Evolutionary conservation across 2,888 invertebrate species (phyloP).

Genomic region (Apamea sordens): DNA sequence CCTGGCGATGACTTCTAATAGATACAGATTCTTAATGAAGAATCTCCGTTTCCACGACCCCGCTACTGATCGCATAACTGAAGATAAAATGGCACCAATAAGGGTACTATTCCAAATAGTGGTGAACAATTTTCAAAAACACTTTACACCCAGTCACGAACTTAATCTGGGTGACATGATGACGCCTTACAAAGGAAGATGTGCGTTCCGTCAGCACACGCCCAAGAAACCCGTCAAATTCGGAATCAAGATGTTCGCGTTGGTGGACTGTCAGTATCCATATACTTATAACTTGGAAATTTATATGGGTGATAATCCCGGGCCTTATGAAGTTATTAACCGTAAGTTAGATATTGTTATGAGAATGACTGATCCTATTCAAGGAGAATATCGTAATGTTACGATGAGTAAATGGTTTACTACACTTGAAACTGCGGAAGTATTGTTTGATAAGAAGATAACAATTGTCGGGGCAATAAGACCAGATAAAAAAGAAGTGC

Average conservation of each 20-base stretch:
- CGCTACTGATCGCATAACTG: constrained; percentile 14
- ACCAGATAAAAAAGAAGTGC: constrained; percentile 51
- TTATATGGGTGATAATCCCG: constrained; percentile 52
- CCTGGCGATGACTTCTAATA: constrained; percentile 48
- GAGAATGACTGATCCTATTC: constrained; percentile 55
- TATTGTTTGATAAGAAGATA: constrained; percentile 48
- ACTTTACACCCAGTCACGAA: constrained; percentile 55
- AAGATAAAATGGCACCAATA: constrained; percentile 54
- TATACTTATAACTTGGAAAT: constrained; percentile 59
- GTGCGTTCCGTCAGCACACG: constrained; percentile 52
- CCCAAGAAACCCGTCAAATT: constrained; percentile 41
- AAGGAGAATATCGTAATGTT: constrained; percentile 56
- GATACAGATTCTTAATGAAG: constrained; percentile 54
- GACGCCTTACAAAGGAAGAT: constrained; percentile 47
- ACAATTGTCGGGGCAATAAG: constrained; percentile 40
- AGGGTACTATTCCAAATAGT: constrained; percentile 48
- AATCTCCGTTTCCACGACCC: constrained; percentile 52
- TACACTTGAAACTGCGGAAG: constrained; percentile 38
- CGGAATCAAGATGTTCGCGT: constrained; percentile 51
- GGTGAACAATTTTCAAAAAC: constrained; percentile 56
- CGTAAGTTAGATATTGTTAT: constrained; percentile 41
- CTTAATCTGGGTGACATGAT: constrained; percentile 36
- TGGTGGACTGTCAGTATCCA: constrained; percentile 56
- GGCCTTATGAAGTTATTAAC: constrained; percentile 41
- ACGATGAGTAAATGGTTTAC: constrained; percentile 54